Evolutionary conservation across 2,113 vertebrate species (phyloP).

Genomic region (Nymphicus hollandicus): DNA sequence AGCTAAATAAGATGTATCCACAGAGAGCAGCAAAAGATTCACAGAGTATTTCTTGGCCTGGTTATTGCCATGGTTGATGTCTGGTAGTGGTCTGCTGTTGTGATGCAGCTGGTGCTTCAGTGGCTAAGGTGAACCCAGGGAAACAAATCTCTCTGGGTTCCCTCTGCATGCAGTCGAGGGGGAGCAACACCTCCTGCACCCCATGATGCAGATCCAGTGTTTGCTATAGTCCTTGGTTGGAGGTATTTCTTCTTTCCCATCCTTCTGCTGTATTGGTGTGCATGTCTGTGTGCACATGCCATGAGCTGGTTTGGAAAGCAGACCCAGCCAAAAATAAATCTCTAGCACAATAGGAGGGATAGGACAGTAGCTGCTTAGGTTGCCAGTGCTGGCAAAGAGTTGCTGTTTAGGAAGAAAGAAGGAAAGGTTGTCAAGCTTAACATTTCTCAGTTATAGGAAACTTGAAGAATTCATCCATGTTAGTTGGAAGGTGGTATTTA

Average conservation of each 20-base stretch:
- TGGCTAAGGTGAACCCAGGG: background rate
- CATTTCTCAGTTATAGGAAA: background rate
- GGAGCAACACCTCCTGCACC: background rate
- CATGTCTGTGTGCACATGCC: fast-evolving
- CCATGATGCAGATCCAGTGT: fast-evolving
- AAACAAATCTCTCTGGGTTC: background rate
- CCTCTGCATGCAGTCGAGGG: background rate
- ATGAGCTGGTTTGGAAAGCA: background rate
- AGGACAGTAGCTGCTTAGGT: background rate
- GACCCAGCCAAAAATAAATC: background rate
- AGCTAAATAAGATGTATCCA: background rate
- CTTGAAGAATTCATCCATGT: background rate
- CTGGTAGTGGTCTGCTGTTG: background rate
- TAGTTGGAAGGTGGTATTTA: background rate
- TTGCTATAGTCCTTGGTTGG: background rate
- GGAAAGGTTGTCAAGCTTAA: background rate
- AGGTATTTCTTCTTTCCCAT: background rate
- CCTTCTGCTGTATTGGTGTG: background rate
- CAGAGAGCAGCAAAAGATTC: background rate
- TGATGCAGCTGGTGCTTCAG: background rate
- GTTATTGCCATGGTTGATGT: background rate
- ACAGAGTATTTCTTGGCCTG: background rate
- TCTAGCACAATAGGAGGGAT: background rate
- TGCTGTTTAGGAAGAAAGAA: background rate
- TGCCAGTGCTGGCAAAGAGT: background rate